Base-by-base conservation (phyloP, 2,113 vertebrate genomes). In the Telmatochromis sp. region DNA sequence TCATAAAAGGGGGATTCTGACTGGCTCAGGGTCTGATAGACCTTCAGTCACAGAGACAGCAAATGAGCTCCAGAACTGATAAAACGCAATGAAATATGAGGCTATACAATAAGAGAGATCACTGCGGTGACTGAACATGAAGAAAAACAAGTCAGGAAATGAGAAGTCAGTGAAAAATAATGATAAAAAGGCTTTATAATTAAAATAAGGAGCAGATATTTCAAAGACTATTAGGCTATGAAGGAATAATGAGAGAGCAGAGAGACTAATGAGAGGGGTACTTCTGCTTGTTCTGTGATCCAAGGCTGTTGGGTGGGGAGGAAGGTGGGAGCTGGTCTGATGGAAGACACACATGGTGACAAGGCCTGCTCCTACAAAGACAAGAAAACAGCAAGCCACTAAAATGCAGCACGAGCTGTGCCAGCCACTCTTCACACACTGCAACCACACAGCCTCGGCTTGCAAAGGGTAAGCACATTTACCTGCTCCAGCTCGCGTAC, bases 231-330 rank as follows among this genome's bases (percentile, higher is more conserved):
- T 68, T 17, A 85, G 12, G 47, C 8, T 11, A 81, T 28, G 8
- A 78, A 12, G 10, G 33, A 58, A 58, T 63, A 49, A 85, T 65
- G 37, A 90, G 19, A 85, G 33, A 75, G 35, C 9, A 70, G 45
- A 79, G 57, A 55, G 85, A 86, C 83, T 82, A 87, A 89, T 92
- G 81, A 87, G 84, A 87, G 83, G 81, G 78, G 92, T 95, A 96
- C 95, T 96, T 96, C 94, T 89, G 92, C 83, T 90, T 88, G 93
- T 82, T 95, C 93, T 93, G 94, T 93, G 84, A 95, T 95, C 94
- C 94, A 95, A 87, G 95, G 94, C 42, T 95, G 94, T 78, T 95
- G 93, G 87, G 87, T 81, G 73, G 92, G 88, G 85, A 89, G 88
- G 93, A 94, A 94, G 87, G 90, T 94, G 89, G 95, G 91, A 92